Conservation (phyloP, 2,888 invertebrate species). For the Cephus pulcher region DNA sequence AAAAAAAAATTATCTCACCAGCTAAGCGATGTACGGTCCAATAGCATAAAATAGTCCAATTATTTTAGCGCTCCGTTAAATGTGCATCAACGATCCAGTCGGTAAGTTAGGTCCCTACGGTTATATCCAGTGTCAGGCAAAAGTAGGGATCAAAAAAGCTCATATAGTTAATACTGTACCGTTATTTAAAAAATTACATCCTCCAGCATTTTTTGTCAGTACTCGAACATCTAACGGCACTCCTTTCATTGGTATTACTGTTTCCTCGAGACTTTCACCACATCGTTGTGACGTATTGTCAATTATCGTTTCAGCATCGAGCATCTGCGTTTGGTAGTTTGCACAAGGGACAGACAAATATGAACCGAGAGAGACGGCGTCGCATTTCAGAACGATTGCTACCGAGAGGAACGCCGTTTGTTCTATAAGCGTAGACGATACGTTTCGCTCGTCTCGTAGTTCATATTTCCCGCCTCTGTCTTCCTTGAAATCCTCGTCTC, state of each 20-base stretch:
- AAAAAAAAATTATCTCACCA: neutral
- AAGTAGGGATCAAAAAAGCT: neutral
- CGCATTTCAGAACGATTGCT: neutral
- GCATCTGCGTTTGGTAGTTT: neutral
- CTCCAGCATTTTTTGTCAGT: neutral
- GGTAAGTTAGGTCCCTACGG: neutral
- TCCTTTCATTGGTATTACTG: neutral
- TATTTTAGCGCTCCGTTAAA: neutral
- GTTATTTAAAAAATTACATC: neutral
- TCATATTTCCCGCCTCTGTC: neutral
- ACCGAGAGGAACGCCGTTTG: neutral
- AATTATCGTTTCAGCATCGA: neutral
- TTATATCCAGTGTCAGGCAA: neutral
- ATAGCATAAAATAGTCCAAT: neutral
- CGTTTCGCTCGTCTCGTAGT: neutral
- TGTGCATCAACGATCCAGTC: neutral
- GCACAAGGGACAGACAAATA: neutral
- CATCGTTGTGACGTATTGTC: neutral
- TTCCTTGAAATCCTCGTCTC: neutral
- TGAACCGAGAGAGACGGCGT: neutral
- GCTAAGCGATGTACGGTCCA: neutral
- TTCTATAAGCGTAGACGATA: neutral
- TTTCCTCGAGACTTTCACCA: neutral
- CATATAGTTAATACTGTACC: neutral
- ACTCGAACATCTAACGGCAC: neutral